Conservation (phyloP, 2,888 invertebrate genomes). For the Pinctada fucata region DNA sequence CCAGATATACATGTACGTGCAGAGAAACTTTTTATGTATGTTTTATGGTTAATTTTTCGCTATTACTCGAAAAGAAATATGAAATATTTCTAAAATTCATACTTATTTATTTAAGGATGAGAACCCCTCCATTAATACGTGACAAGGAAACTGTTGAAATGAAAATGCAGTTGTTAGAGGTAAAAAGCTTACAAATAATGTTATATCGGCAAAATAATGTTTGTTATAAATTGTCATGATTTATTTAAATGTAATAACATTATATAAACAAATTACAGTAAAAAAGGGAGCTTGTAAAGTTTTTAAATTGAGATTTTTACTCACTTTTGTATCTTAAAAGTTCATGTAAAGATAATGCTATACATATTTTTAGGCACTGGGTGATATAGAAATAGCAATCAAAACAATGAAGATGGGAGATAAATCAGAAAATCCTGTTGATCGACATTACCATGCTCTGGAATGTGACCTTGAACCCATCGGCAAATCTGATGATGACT, state of each 20-base stretch:
- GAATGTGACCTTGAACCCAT: slow-evolving; percentile 76
- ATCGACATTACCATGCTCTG: slow-evolving; percentile 77
- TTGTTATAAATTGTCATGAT: no score
- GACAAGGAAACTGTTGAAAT: slow-evolving; percentile 75
- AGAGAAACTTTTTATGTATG: background rate
- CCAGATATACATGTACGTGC: background rate
- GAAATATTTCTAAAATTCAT: no score
- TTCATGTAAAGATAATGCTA: no score
- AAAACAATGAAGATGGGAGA: slow-evolving; percentile 75
- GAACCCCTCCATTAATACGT: slow-evolving; percentile 77
- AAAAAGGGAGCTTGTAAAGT: background rate
- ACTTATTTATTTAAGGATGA: slow-evolving; percentile 74
- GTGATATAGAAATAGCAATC: slow-evolving; percentile 78
- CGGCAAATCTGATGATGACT: slow-evolving; percentile 67
- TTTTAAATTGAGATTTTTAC: background rate
- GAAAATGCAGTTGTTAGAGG: slow-evolving; percentile 78
- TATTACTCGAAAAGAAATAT: no score
- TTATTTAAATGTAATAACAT: no score
- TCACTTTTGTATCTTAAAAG: no score
- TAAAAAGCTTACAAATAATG: slow-evolving; percentile 37
- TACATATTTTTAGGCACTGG: slow-evolving; percentile 69
- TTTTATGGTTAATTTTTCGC: background rate
- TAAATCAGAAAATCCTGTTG: slow-evolving; percentile 76
- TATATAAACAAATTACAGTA: no score
- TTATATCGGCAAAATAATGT: no score